Evolutionary conservation across 30 jellyfish, hydroid and myxozoan genomes (phyloP).

Genomic region (Nemopilema nomurai): DNA sequence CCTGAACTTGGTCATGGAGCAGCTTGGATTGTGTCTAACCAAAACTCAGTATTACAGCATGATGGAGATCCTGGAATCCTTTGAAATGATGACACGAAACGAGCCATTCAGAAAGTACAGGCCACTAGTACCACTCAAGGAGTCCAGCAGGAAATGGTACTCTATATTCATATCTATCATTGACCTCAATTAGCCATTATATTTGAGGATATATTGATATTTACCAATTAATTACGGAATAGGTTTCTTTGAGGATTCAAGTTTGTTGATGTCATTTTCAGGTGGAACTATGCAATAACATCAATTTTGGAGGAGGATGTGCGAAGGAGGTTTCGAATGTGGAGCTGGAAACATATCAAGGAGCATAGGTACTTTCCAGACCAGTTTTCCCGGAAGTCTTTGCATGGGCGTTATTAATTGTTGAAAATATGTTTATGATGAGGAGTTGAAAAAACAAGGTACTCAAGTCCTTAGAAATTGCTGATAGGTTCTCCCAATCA

Average conservation of each 20-base stretch:
- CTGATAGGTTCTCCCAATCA: too few species aligned
- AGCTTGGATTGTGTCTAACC: slow-evolving; percentile 63
- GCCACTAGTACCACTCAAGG: slow-evolving; percentile 66
- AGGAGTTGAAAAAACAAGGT: too few species aligned
- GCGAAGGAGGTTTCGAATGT: slow-evolving; percentile 78
- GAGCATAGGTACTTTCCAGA: slow-evolving; percentile 65
- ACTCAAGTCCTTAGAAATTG: too few species aligned
- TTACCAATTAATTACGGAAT: too few species aligned
- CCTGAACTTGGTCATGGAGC: slow-evolving; percentile 85
- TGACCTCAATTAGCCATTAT: too few species aligned
- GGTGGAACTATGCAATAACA: slow-evolving; percentile 88
- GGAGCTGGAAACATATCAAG: slow-evolving; percentile 91
- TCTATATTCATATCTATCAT: too few species aligned
- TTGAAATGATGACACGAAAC: slow-evolving; percentile 87
- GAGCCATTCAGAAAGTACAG: slow-evolving; percentile 95
- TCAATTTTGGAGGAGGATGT: slow-evolving; percentile 86
- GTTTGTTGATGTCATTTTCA: too few species aligned
- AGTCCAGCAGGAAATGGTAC: slow-evolving; percentile 65
- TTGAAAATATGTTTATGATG: too few species aligned
- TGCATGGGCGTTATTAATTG: too few species aligned
- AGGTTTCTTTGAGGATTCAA: too few species aligned
- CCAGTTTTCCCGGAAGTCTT: too few species aligned
- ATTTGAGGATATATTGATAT: too few species aligned
- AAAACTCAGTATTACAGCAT: slow-evolving; percentile 83
- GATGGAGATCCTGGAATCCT: slow-evolving; percentile 81